phyloP scores from a whole-genome alignment of 2,797 vertebrate genomes.

The Protosalanx chinensis region DNA sequence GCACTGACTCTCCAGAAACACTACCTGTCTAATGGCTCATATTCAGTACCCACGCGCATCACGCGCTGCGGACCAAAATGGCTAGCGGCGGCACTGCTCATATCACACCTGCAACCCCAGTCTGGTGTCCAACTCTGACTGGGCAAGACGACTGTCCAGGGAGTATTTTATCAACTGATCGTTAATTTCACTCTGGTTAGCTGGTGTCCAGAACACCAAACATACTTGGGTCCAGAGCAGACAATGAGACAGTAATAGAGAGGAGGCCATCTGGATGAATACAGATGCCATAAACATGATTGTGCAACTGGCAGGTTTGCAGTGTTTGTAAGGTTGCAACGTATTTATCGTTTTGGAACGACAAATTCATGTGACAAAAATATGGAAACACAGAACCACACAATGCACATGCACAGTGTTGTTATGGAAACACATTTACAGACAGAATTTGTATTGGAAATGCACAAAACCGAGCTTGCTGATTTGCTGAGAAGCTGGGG shows the following conservation, averaged over 20 bases:
- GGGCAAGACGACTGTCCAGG: no score
- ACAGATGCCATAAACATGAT: slow-evolving; percentile 9
- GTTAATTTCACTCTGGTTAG: not conserved
- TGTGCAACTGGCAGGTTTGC: slow-evolving; percentile 7
- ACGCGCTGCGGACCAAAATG: no score
- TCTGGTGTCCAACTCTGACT: not conserved
- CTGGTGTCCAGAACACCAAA: not conserved
- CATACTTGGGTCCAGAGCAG: not conserved
- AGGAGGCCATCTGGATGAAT: slow-evolving; percentile 25
- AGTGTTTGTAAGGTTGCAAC: not conserved
- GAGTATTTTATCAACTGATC: not conserved
- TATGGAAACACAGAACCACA: no score
- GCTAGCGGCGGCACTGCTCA: no score
- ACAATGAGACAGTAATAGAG: not conserved
- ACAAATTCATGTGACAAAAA: no score
- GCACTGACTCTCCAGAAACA: not conserved
- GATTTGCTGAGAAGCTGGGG: no score
- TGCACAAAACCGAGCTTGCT: no score
- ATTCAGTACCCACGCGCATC: no score
- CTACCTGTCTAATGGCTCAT: no score
- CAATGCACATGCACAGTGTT: not conserved
- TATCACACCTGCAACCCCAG: not conserved
- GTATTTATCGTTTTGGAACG: not conserved
- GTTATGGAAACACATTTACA: not conserved
- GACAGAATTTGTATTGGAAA: no score